Percentiles rank a stretch among this genome's conserved stretches.
These are phyloP conservation scores for Caenorhabditis sulstoni DNA, from an alignment of 2,888 invertebrate species.

Conservation along the genomic window DNA sequence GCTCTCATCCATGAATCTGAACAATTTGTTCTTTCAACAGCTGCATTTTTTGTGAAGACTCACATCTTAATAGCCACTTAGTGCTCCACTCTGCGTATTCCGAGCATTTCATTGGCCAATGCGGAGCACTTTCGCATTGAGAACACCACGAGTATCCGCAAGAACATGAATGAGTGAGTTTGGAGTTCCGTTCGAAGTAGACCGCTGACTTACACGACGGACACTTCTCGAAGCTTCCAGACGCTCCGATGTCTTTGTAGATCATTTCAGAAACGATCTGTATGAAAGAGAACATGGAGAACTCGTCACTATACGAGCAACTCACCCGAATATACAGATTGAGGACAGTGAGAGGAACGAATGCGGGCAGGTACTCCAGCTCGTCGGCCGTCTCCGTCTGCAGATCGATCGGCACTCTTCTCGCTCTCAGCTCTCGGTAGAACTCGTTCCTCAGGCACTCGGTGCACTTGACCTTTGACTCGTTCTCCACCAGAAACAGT, in stretches of 20 bases:
- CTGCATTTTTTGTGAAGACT: not conserved
- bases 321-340: constrained; percentile 41
- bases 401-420: constrained; percentile 36
- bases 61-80: constrained; percentile 48
- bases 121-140: constrained; percentile 28
- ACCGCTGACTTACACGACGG: constrained; percentile 24
- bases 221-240: constrained; percentile 33
- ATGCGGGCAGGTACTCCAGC: constrained; percentile 34
- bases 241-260: constrained; percentile 27
- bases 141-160: constrained; percentile 45
- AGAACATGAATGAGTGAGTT: constrained; percentile 23
- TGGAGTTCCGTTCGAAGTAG: constrained; percentile 14
- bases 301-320: no score
- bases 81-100: constrained; percentile 36
- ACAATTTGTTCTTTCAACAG: not conserved
- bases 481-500: constrained; percentile 16
- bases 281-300: no score
- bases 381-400: constrained; percentile 34
- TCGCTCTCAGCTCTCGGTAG: constrained; percentile 32
- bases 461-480: constrained; percentile 8
- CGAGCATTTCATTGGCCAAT: constrained; percentile 43
- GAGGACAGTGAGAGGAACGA: constrained; percentile 30
- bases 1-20: constrained; percentile 33
- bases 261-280: constrained; percentile 29
- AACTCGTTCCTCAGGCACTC: constrained; percentile 30